A percentile compares a stretch with the other conserved stretches of the same genome.
These are phyloP conservation scores for Peromyscus leucopus DNA, from an alignment of 2,113 vertebrate species.

Conservation along the genomic window DNA sequence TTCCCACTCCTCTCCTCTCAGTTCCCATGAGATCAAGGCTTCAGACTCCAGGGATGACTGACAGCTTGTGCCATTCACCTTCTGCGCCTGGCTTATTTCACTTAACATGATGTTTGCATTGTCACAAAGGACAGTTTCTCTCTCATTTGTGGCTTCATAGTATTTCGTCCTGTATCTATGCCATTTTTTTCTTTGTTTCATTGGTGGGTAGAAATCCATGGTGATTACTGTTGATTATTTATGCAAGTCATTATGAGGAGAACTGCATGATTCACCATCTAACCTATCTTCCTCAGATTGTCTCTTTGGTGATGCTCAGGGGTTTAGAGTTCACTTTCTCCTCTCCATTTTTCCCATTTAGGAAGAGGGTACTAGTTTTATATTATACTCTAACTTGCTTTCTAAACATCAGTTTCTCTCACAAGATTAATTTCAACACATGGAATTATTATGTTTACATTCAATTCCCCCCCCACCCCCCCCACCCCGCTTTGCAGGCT, in stretches of 20 bases:
- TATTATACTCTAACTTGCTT: conserved; percentile 30
- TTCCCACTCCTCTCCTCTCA: background rate
- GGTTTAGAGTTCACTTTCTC: background rate
- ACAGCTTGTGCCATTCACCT: background rate
- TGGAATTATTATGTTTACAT: background rate
- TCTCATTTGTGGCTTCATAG: background rate
- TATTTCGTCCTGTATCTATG: background rate
- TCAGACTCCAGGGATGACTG: background rate
- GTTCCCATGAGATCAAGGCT: background rate
- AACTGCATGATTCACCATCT: background rate
- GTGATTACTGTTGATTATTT: background rate
- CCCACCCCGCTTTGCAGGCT: background rate
- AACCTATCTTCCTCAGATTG: conserved; percentile 4
- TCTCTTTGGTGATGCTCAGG: background rate
- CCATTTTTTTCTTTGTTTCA: background rate
- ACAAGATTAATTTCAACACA: conserved; percentile 13
- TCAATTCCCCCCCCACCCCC: rapidly evolving
- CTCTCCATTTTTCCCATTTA: background rate
- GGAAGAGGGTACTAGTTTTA: background rate
- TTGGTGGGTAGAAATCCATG: background rate
- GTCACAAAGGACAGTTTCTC: background rate
- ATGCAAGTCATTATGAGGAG: background rate
- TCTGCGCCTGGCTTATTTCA: background rate
- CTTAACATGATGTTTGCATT: background rate
- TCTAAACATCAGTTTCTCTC: conserved; percentile 45